Conservation (phyloP, 1,140 invertebrate genomes). For the Eulimnadia texana region DNA sequence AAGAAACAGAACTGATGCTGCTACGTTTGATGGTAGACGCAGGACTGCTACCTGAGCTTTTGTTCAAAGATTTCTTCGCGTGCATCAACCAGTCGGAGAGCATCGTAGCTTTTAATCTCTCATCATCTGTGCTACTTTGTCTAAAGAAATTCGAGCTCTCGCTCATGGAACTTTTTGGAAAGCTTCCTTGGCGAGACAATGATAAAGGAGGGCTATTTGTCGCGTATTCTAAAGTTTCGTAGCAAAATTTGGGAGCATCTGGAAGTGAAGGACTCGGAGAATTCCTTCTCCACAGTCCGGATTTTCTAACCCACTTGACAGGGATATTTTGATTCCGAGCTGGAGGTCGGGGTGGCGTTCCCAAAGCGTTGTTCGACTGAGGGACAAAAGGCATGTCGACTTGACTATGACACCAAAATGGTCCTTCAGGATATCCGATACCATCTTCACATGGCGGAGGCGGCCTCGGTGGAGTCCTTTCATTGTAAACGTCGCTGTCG, state of each 20-base stretch:
- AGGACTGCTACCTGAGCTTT: neutral
- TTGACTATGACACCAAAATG: conserved; percentile 1
- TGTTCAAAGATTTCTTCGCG: conserved; percentile 21
- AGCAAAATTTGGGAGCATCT: neutral
- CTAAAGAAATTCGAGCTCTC: neutral
- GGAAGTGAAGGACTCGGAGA: neutral
- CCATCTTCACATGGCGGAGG: conserved; percentile 11
- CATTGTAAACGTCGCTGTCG: neutral
- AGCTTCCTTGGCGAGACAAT: neutral
- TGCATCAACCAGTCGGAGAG: conserved; percentile 37
- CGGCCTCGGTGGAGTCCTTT: conserved; percentile 7
- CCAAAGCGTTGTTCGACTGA: neutral
- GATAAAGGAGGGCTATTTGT: neutral
- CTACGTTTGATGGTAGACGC: neutral
- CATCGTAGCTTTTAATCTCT: conserved; percentile 30
- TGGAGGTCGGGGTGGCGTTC: conserved; percentile 4
- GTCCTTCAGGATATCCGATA: neutral
- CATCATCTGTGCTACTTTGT: conserved; percentile 7
- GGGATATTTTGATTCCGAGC: neutral
- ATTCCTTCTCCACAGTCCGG: neutral
- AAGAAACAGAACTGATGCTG: conserved; percentile 3
- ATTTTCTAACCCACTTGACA: neutral
- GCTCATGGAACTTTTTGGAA: neutral
- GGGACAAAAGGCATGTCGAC: neutral
- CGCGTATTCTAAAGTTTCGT: neutral